Percentiles rank a stretch among this genome's conserved stretches.
These are phyloP conservation scores for Zonitis immaculata DNA, from an alignment of 2,888 invertebrate genomes.

Conservation along the genomic window DNA sequence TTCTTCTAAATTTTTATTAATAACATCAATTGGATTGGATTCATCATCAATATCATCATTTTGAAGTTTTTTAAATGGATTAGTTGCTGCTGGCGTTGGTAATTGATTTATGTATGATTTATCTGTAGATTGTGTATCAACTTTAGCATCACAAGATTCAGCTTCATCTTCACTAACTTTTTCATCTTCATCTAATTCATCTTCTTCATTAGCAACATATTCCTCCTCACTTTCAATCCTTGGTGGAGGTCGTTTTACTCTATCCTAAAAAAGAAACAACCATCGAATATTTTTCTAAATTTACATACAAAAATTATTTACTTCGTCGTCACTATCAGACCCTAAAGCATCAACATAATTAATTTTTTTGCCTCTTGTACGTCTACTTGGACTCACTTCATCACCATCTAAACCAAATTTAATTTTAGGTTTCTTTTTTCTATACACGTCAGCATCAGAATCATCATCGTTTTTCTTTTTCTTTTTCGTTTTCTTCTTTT, in stretches of 20 bases:
- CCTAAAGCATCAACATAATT: slow-evolving; percentile 73
- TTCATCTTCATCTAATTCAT: slow-evolving; percentile 48
- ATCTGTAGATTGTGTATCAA: slow-evolving; percentile 12
- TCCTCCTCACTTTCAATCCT: slow-evolving; percentile 53
- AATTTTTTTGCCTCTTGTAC: slow-evolving; percentile 69
- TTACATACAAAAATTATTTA: slow-evolving; percentile 42
- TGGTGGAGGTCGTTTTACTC: slow-evolving; percentile 46
- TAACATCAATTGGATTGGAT: slow-evolving; percentile 46
- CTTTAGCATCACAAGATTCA: slow-evolving; percentile 12
- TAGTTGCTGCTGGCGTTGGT: not conserved
- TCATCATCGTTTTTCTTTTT: slow-evolving; percentile 50
- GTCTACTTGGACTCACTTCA: slow-evolving; percentile 53
- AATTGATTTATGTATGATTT: slow-evolving; percentile 7
- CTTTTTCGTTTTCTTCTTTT: slow-evolving; percentile 48
- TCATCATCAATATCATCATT: slow-evolving; percentile 26
- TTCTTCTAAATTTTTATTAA: slow-evolving; percentile 45
- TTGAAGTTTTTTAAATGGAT: slow-evolving; percentile 18
- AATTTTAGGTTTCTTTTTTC: slow-evolving; percentile 43
- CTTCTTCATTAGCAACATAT: slow-evolving; percentile 51
- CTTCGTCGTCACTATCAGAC: slow-evolving; percentile 72
- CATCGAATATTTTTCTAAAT: not conserved
- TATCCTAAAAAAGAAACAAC: slow-evolving; percentile 40
- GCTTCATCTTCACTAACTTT: slow-evolving; percentile 43
- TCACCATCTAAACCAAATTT: slow-evolving; percentile 56
- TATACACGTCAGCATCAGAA: slow-evolving; percentile 44